Percentiles rank a stretch among this genome's conserved stretches.
These are phyloP conservation scores for Ispidina picta DNA, from an alignment of 2,797 vertebrate genomes.

Conservation along the genomic window DNA sequence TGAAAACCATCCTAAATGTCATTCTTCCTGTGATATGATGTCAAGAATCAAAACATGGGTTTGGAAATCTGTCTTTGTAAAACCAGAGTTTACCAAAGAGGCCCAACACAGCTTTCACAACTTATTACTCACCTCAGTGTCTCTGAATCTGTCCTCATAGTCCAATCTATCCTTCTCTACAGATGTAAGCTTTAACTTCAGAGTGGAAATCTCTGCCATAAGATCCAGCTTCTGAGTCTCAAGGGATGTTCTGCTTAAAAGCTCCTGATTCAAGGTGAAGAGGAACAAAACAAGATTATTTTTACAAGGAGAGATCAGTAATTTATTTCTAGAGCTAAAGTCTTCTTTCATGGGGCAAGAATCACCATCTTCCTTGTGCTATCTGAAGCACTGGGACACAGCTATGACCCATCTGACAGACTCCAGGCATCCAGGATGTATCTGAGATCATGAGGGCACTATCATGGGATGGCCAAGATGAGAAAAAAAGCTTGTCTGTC, in stretches of 20 bases:
- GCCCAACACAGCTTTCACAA: not conserved
- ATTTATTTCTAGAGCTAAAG: not conserved
- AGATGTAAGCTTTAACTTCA: slow-evolving; percentile 90
- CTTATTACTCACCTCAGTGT: slow-evolving; percentile 86
- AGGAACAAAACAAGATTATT: not conserved
- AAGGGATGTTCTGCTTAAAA: slow-evolving; percentile 89
- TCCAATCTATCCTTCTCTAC: slow-evolving; percentile 89
- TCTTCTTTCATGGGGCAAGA: not conserved
- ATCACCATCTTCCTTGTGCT: not conserved
- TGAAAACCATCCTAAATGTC: not conserved
- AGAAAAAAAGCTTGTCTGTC: slow-evolving; percentile 10
- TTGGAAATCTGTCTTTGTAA: not conserved
- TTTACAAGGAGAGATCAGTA: not conserved
- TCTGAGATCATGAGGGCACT: not conserved
- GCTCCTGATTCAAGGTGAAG: slow-evolving; percentile 82
- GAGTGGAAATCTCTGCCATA: slow-evolving; percentile 92
- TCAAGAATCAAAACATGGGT: not conserved
- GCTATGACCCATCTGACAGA: not conserved
- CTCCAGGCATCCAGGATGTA: not conserved
- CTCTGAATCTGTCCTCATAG: slow-evolving; percentile 89
- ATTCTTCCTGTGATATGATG: not conserved
- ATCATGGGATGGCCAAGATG: not conserved
- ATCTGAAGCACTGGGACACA: not conserved
- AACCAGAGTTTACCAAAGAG: not conserved
- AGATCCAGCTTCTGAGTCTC: slow-evolving; percentile 96